Evolutionary conservation across 2,888 invertebrate genomes (phyloP), one percentile per base, ranked within the genome.

Genomic region (Tachystola acroxantha): DNA sequence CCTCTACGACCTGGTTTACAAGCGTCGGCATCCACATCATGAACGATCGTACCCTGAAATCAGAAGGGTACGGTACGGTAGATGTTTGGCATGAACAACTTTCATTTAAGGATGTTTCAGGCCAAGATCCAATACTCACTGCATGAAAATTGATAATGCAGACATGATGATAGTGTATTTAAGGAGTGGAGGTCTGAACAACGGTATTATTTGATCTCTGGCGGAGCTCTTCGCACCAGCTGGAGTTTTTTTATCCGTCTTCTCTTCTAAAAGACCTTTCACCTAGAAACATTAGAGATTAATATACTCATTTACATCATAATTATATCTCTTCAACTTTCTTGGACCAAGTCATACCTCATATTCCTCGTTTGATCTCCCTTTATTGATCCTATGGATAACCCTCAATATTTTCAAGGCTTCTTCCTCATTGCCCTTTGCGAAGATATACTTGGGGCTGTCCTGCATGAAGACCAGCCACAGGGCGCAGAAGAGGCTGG

Each of bases 391-490:
- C 31, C 56, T 69, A 34, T 82, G 60, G 7, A 84, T 81, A 2
- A 40, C 52, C 27, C 41, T 63, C 32, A 85, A 46, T 9, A 72
- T 68, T 1, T 66, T 44, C 29, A 94, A 53, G 0, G 94, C 91
- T 40, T 85, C 78, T 0, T 85, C 71, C 22, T 74, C 45, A 64
- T 77, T 57, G 66, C 91, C 91, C 49, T 90, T 91, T 0, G 89
- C 76, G 29, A 91, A 80, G 20, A 90, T 72, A 58, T 90, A 95
- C 65, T 94, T 93, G 0, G 95, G 95, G 48, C 93, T 95, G 67
- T 95, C 95, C 0, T 93, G 91, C 57, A 92, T 79, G 39, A 79
- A 80, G 19, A 77, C 68, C 7, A 91, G 62, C 45, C 89, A 87
- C 0, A 89, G 9, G 0, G 90, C 88, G 0, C 91, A 88, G 2